Percentiles rank a stretch among this genome's conserved stretches.
These are phyloP conservation scores for Cryptoblepharus egeriae DNA, from an alignment of 2,797 vertebrate genomes.

Conservation along the genomic window DNA sequence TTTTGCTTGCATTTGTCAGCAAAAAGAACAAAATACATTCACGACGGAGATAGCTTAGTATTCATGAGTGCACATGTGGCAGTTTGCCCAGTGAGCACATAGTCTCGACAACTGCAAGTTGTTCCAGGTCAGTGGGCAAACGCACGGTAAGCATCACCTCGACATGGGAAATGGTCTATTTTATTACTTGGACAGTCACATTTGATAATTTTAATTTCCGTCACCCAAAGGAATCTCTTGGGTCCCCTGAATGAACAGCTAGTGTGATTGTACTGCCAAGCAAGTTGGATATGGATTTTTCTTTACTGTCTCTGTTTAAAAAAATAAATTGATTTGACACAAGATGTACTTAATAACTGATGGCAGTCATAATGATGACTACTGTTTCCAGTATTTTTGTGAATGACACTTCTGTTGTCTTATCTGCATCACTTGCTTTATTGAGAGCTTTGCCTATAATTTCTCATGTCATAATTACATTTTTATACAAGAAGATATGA, in stretches of 20 bases:
- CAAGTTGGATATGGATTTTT: constrained; percentile 55
- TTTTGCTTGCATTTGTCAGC: background rate
- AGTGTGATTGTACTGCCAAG: constrained; percentile 49
- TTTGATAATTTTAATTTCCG: constrained; percentile 39
- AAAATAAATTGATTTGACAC: constrained; percentile 65
- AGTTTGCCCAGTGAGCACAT: background rate
- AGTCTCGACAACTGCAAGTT: constrained; percentile 33
- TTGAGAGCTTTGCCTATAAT: background rate
- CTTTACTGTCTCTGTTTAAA: constrained; percentile 61
- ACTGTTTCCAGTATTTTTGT: background rate
- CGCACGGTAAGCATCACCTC: background rate
- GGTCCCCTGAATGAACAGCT: background rate
- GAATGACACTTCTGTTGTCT: background rate
- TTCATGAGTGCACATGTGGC: background rate
- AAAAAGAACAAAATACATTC: accelerated
- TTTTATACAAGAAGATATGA: background rate
- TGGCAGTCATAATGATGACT: constrained; percentile 14
- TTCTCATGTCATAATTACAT: background rate
- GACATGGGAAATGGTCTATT: constrained; percentile 34
- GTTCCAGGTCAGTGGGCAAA: constrained; percentile 35
- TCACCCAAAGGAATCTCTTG: constrained; percentile 13
- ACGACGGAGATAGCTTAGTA: background rate
- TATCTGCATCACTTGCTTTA: background rate
- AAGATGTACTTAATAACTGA: constrained; percentile 53
- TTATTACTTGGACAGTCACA: constrained; percentile 16